Evolutionary conservation across 2,113 vertebrate genomes (phyloP).

Genomic region (Sylvietta virens): DNA sequence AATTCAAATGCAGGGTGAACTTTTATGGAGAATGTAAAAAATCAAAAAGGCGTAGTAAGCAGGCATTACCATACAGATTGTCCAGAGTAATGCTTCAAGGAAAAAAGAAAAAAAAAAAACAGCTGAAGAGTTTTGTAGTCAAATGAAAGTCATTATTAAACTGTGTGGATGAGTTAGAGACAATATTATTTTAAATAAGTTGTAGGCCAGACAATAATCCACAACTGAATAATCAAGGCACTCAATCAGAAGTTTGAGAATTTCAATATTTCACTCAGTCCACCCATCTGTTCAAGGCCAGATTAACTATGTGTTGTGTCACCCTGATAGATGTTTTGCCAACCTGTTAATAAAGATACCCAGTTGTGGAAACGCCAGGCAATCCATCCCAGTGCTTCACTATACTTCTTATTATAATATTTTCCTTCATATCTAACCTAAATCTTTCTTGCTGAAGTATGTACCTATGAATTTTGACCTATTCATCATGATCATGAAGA

Average conservation of each 20-base stretch:
- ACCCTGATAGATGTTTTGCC: neutral
- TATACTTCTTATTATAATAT: neutral
- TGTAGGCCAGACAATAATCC: neutral
- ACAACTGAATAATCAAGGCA: neutral
- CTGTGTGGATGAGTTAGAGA: neutral
- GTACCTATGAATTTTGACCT: neutral
- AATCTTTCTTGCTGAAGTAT: constrained; percentile 34
- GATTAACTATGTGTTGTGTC: neutral
- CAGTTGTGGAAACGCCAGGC: neutral
- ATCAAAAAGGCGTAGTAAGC: neutral
- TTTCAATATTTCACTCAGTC: neutral
- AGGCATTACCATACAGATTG: neutral
- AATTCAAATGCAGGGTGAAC: neutral
- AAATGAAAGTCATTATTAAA: neutral
- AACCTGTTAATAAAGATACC: neutral
- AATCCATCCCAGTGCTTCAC: neutral
- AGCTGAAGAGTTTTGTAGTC: neutral
- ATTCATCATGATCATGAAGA: neutral
- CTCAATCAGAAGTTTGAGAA: neutral
- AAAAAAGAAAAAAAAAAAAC: neutral
- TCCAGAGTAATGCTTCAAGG: neutral
- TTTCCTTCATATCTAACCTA: neutral
- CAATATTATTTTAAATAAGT: neutral
- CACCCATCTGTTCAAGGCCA: neutral
- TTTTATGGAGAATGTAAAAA: neutral